These are phyloP conservation scores for Helicoverpa assulta DNA, from an alignment of 2,888 invertebrate species.

Conservation along the genomic window DNA sequence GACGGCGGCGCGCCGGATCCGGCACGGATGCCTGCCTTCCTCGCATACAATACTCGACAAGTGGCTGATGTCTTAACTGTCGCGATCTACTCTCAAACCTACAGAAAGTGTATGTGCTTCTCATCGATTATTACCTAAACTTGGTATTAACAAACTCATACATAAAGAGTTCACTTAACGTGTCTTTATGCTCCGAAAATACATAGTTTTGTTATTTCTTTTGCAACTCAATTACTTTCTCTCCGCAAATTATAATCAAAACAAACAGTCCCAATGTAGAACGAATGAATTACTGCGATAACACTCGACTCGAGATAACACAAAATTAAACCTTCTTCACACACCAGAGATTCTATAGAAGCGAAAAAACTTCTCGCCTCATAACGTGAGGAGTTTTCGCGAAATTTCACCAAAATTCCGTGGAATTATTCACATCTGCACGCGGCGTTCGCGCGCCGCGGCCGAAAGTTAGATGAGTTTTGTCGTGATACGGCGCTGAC, in stretches of 20 bases:
- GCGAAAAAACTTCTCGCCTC: conserved; percentile 61
- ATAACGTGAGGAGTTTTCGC: conserved; percentile 62
- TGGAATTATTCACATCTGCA: conserved; percentile 73
- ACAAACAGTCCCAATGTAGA: conserved; percentile 41
- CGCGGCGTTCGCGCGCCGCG: conserved; percentile 60
- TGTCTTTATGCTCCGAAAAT: conserved; percentile 8
- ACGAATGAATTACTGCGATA: conserved; percentile 55
- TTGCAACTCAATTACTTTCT: conserved; percentile 24
- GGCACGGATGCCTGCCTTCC: conserved; percentile 56
- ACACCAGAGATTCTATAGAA: conserved; percentile 55
- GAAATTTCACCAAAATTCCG: conserved; percentile 60
- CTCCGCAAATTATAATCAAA: conserved; percentile 54
- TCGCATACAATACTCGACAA: conserved; percentile 57
- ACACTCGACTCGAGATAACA: conserved; percentile 54
- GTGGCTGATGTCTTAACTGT: conserved; percentile 37
- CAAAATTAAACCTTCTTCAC: conserved; percentile 60
- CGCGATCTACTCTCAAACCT: conserved; percentile 3
- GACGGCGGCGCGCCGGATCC: conserved; percentile 35
- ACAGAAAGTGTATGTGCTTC: background rate
- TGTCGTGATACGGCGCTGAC: conserved; percentile 67
- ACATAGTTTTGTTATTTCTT: conserved; percentile 10
- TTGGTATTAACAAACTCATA: background rate
- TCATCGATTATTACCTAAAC: conserved; percentile 2
- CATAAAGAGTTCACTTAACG: conserved; percentile 1
- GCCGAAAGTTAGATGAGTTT: conserved; percentile 82